Percentiles rank a stretch among this genome's conserved stretches.
phyloP scores from a whole-genome alignment of 1,140 invertebrate species.

The Eriosoma lanigerum region DNA sequence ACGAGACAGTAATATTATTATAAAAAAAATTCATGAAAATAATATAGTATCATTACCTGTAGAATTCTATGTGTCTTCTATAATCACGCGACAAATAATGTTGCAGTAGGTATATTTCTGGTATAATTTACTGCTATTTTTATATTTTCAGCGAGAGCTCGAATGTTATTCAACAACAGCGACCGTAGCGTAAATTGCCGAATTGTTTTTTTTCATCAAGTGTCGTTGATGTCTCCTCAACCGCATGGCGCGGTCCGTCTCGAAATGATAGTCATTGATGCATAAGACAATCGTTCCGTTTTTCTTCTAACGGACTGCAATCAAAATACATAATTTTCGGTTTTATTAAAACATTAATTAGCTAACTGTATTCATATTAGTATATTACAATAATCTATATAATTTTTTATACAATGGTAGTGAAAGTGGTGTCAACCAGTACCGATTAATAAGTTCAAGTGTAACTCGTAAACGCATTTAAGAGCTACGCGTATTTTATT shows the following conservation, averaged over 20 bases:
- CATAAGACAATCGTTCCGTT: constrained; percentile 1
- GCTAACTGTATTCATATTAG: too few relatives aligned
- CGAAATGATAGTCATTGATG: constrained; percentile 19
- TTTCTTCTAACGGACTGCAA: constrained; percentile 25
- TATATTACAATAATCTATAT: too few relatives aligned
- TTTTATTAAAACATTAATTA: too few relatives aligned
- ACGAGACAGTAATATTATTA: too few relatives aligned
- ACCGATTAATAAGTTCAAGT: too few relatives aligned
- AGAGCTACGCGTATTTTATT: too few relatives aligned
- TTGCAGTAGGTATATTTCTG: neutral
- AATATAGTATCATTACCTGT: neutral
- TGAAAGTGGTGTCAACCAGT: too few relatives aligned
- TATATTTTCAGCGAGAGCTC: neutral
- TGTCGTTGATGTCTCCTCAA: constrained; percentile 39
- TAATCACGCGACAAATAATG: neutral
- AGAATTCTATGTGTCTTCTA: neutral
- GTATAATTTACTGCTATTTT: too few relatives aligned
- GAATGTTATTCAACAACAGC: neutral
- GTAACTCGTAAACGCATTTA: too few relatives aligned
- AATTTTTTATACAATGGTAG: too few relatives aligned
- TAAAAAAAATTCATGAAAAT: too few relatives aligned
- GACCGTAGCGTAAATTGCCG: neutral
- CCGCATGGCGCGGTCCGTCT: constrained; percentile 25
- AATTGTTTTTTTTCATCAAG: neutral
- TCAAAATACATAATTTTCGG: neutral